A percentile compares a stretch with the other conserved stretches of the same genome.
Evolutionary conservation across 2,888 invertebrate species (phyloP).

Genomic region (Pseudanteris insignis): DNA sequence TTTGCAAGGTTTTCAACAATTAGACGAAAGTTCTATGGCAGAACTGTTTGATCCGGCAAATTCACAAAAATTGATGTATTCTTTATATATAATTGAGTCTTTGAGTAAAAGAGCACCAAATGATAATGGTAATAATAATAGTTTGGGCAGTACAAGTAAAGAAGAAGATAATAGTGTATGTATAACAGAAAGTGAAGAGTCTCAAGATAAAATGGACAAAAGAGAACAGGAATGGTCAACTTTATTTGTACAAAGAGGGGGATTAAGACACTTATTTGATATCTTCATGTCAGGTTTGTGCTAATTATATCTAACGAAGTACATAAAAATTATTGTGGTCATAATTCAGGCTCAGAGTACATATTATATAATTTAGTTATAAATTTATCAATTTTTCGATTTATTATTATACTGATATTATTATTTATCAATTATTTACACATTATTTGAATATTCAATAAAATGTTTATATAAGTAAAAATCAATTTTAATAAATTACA

Average conservation of each 20-base stretch:
- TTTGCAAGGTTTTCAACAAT: conserved; percentile 84
- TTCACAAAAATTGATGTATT: conserved; percentile 95
- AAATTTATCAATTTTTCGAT: no score
- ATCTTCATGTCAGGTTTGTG: conserved; percentile 79
- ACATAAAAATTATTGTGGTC: no score
- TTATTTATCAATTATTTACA: no score
- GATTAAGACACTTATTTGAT: conserved; percentile 86
- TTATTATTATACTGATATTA: no score
- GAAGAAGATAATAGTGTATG: conserved; percentile 46
- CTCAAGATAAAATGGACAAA: conserved; percentile 49
- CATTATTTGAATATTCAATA: no score
- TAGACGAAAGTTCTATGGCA: conserved; percentile 74
- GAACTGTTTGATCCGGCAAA: conserved; percentile 87
- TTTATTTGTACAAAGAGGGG: conserved; percentile 86
- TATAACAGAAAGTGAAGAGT: conserved; percentile 48
- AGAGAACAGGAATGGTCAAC: conserved; percentile 74
- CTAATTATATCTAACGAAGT: no score
- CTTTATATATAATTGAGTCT: conserved; percentile 88
- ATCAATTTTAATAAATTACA: background rate
- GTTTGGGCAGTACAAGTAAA: conserved; percentile 29
- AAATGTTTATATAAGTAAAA: background rate
- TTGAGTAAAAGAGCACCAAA: conserved; percentile 66
- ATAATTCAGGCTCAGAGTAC: no score
- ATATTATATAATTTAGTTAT: no score
- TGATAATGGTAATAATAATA: conserved; percentile 28